These are phyloP conservation scores for Lumbricus terrestris DNA, from an alignment of 2,888 invertebrate species.

Conservation along the genomic window DNA sequence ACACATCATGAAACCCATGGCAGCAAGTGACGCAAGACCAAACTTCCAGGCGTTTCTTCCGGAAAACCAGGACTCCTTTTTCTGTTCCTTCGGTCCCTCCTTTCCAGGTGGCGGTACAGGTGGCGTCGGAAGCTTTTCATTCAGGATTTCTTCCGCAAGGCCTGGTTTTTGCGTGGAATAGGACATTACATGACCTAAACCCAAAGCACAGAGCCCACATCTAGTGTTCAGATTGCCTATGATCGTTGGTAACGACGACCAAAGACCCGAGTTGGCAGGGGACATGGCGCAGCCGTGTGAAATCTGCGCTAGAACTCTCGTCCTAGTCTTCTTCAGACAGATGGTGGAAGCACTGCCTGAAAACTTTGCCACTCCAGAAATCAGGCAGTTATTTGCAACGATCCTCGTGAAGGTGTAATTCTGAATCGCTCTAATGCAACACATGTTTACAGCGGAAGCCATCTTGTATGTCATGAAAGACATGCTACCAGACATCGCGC, in stretches of 20 bases:
- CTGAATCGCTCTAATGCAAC: neutral
- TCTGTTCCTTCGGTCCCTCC: neutral
- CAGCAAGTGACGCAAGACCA: conserved; percentile 44
- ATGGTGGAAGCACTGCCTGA: neutral
- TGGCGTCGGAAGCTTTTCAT: neutral
- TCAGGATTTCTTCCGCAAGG: neutral
- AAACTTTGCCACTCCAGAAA: neutral
- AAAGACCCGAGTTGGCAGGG: neutral
- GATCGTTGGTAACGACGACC: neutral
- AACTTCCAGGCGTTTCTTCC: conserved; percentile 50
- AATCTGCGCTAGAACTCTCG: neutral
- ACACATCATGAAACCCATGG: conserved; percentile 37
- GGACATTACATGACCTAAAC: neutral
- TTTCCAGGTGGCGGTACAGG: neutral
- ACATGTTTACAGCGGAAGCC: conserved; percentile 28
- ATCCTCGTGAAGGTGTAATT: neutral
- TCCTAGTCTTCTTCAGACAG: neutral
- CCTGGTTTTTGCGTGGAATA: neutral
- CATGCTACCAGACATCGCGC: neutral
- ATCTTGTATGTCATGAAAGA: neutral
- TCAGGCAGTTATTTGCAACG: neutral
- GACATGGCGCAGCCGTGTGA: neutral
- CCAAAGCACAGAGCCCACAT: neutral
- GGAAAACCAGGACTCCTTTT: conserved; percentile 17
- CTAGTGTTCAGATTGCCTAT: neutral